These are phyloP conservation scores for Desoria tigrina DNA, from an alignment of 2,888 invertebrate species.

Conservation along the genomic window DNA sequence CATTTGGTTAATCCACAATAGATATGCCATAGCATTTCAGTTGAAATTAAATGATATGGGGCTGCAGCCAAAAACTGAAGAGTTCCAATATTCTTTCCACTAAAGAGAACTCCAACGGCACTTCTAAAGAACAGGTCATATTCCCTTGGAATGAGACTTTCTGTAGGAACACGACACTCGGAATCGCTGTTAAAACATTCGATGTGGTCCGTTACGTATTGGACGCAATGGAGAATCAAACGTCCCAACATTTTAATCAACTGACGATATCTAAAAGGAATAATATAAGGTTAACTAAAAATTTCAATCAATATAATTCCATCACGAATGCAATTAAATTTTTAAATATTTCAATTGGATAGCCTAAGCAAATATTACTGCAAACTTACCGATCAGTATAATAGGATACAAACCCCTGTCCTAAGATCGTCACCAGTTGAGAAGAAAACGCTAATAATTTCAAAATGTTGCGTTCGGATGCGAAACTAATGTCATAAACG, in stretches of 20 bases:
- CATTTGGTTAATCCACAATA: constrained; percentile 59
- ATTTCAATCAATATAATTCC: neutral
- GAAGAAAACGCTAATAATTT: constrained; percentile 71
- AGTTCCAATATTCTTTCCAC: constrained; percentile 71
- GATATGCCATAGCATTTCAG: constrained; percentile 66
- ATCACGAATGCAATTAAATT: neutral
- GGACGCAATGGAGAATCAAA: constrained; percentile 69
- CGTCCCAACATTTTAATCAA: constrained; percentile 65
- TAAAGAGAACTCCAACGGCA: constrained; percentile 69
- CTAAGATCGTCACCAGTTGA: constrained; percentile 65
- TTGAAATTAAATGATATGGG: constrained; percentile 67
- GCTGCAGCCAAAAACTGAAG: constrained; percentile 80
- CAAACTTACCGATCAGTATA: constrained; percentile 63
- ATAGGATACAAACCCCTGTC: constrained; percentile 68
- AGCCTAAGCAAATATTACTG: neutral
- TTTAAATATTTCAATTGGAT: neutral
- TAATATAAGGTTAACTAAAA: neutral
- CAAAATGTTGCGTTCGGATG: constrained; percentile 67
- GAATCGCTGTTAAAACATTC: constrained; percentile 57
- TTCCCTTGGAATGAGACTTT: constrained; percentile 64
- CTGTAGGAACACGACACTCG: constrained; percentile 57
- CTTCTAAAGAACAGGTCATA: constrained; percentile 72
- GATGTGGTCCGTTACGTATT: constrained; percentile 73
- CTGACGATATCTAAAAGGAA: constrained; percentile 43
- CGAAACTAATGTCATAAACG: constrained; percentile 59